Evolutionary conservation across 2,113 vertebrate species (phyloP), one percentile per base, ranked within the genome.

Genomic region (Tringa solitaria): DNA sequence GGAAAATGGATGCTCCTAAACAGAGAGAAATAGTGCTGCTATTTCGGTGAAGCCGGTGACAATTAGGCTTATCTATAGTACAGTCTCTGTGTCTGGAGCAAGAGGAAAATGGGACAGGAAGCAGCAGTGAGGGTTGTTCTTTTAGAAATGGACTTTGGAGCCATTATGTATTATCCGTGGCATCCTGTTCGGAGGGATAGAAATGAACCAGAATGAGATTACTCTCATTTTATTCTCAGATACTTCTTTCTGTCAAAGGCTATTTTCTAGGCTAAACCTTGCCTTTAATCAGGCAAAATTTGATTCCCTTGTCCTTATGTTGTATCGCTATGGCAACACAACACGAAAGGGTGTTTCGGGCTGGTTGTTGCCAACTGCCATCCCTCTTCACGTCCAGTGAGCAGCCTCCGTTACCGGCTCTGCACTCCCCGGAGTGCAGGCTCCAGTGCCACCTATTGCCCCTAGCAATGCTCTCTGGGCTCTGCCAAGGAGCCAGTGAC

Each of bases 31-130:
- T 68, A 90, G 30, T 0, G 1, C 30, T 87, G 53, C 41, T 90
- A 17, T 90, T 91, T 91, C 65, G 83, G 74, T 57, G 65, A 96
- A 84, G 53, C 45, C 65, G 77, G 5, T 88, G 63, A 77, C 75
- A 76, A 85, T 95, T 89, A 91, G 50, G 35, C 81, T 91, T 95
- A 93, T 85, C 89, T 79, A 10, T 65, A 63, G 53, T 79, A 84
- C 39, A 73, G 41, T 32, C 50, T 91, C 87, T 79, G 35, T 87
- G 72, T 87, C 61, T 96, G 89, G 78, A 94, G 82, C 39, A 83
- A 85, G 84, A 87, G 19, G 35, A 87, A 95, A 94, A 97, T 87
- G 91, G 94, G 56, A 79, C 82, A 91, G 61, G 84, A 91, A 82
- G 57, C 33, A 91, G 56, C 61, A 69, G 48, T 65, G 78, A 87